Conservation (phyloP, 2,888 invertebrate species). For the Melolontha melolontha region DNA sequence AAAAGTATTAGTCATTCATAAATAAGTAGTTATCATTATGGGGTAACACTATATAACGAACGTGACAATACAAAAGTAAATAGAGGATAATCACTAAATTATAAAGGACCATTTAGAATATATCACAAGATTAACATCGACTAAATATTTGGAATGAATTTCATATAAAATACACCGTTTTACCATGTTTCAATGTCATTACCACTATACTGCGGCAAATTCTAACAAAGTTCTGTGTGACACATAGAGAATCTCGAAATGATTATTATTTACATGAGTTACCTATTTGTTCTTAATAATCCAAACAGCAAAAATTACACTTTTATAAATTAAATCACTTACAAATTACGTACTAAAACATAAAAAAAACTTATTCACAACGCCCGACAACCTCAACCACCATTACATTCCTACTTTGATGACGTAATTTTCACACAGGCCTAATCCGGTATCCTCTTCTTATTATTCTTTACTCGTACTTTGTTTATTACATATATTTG, state of each 20-base stretch:
- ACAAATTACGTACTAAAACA: constrained; percentile 42
- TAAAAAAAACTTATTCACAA: constrained; percentile 52
- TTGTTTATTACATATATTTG: no score
- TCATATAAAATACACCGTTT: constrained; percentile 24
- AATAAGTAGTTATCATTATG: neutral
- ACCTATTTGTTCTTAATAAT: constrained; percentile 18
- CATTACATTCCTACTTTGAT: constrained; percentile 58
- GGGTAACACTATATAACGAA: constrained; percentile 41
- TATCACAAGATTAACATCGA: no score
- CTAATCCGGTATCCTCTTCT: constrained; percentile 6
- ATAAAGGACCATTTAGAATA: no score
- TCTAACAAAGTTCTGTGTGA: constrained; percentile 3
- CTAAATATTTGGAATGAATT: neutral
- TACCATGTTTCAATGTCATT: constrained; percentile 45
- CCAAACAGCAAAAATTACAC: constrained; percentile 35
- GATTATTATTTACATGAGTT: neutral
- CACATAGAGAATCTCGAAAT: constrained; percentile 9
- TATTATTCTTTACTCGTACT: constrained; percentile 2
- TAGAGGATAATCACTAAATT: neutral
- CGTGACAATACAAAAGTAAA: constrained; percentile 19
- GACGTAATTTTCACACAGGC: constrained; percentile 56
- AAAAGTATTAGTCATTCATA: constrained; percentile 27
- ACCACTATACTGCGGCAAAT: constrained; percentile 29
- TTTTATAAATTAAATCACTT: constrained; percentile 40
- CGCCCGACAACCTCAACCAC: constrained; percentile 61